These are phyloP conservation scores for Meiosimyza platycephala DNA, from an alignment of 2,888 invertebrate genomes.

Conservation along the genomic window DNA sequence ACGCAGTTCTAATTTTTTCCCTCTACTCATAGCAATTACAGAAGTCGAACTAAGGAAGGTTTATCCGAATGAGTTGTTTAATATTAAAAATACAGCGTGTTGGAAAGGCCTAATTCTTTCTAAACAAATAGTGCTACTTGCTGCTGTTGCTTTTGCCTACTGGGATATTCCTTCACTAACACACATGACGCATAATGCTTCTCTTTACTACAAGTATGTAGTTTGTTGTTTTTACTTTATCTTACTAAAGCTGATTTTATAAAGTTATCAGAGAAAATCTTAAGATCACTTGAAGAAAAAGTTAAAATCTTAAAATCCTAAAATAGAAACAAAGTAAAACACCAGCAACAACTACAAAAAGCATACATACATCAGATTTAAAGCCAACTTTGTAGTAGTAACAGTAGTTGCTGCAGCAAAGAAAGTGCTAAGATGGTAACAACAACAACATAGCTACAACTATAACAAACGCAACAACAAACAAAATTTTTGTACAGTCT, in stretches of 20 bases:
- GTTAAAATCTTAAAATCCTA: slow-evolving; percentile 52
- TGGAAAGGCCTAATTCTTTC: too few species aligned
- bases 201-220: too few species aligned
- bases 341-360: slow-evolving; percentile 13
- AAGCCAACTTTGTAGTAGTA: background rate
- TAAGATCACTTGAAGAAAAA: slow-evolving; percentile 51
- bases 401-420: slow-evolving; percentile 6
- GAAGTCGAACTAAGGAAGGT: too few species aligned
- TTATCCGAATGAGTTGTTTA: too few species aligned
- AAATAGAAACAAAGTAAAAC: slow-evolving; percentile 40
- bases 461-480: slow-evolving; percentile 4
- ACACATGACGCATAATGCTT: too few species aligned
- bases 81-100: too few species aligned
- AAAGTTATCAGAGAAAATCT: slow-evolving; percentile 43
- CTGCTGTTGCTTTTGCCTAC: too few species aligned
- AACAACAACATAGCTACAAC: slow-evolving; percentile 11
- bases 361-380: background rate
- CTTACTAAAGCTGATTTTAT: slow-evolving; percentile 10
- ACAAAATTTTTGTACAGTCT: background rate
- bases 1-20: too few species aligned
- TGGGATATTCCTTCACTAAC: too few species aligned
- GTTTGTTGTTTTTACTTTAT: too few species aligned
- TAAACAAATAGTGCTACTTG: too few species aligned
- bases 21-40: too few species aligned
- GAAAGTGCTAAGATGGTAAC: slow-evolving; percentile 4